phyloP scores from a whole-genome alignment of 1,140 invertebrate genomes.

The Plodia interpunctella region DNA sequence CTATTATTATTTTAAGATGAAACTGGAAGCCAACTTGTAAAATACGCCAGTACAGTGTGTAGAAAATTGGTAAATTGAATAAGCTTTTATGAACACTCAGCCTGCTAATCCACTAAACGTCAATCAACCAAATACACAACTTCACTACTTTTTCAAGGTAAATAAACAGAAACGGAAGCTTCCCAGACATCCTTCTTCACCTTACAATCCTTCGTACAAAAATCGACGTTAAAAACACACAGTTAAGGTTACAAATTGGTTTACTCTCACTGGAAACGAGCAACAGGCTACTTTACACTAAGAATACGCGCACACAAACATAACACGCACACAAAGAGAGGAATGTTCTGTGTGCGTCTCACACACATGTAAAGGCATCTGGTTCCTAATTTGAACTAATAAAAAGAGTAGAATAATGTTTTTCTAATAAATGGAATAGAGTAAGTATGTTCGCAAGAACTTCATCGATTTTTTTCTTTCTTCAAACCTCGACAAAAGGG shows the following conservation, averaged over 20 bases:
- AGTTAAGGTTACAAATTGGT: neutral
- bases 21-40: too few species aligned
- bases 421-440: conserved; percentile 9
- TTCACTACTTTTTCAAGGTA: neutral
- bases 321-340: neutral
- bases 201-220: neutral
- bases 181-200: neutral
- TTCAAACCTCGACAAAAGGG: too few species aligned
- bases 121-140: neutral
- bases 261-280: neutral
- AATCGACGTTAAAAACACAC: neutral
- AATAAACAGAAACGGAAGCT: neutral
- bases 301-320: conserved; percentile 1
- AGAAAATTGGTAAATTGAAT: too few species aligned
- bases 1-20: too few species aligned
- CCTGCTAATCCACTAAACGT: too few species aligned
- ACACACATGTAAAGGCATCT: conserved; percentile 1
- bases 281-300: conserved; percentile 11
- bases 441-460: neutral
- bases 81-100: too few species aligned
- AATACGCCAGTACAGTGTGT: too few species aligned
- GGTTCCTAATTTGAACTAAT: conserved; percentile 1
- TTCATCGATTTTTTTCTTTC: too few species aligned
- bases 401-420: conserved; percentile 3
- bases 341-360: neutral